phyloP scores from a whole-genome alignment of 2,888 invertebrate genomes.

The Dolichopus griseipennis region DNA sequence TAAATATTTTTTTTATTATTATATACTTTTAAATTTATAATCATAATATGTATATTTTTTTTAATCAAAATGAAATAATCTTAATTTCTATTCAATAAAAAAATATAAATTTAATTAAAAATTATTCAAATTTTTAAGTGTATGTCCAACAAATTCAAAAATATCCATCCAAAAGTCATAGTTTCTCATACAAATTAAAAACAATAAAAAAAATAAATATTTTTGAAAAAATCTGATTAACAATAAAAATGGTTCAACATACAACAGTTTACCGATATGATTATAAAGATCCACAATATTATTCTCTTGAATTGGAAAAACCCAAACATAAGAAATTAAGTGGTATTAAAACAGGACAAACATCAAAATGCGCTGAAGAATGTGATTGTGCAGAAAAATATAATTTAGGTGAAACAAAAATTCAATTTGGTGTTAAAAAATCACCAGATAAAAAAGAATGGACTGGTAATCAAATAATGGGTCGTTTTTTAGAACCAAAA shows the following conservation, averaged over 20 bases:
- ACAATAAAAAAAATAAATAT: too few relatives aligned
- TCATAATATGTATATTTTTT: too few relatives aligned
- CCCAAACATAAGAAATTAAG: slow-evolving; percentile 19
- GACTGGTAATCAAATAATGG: slow-evolving; percentile 40
- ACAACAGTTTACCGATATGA: slow-evolving; percentile 40
- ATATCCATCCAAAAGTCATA: too few relatives aligned
- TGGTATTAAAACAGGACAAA: neutral
- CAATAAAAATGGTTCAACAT: slow-evolving; percentile 17
- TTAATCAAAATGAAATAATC: too few relatives aligned
- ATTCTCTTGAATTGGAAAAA: slow-evolving; percentile 32
- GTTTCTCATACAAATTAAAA: too few relatives aligned
- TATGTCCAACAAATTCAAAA: too few relatives aligned
- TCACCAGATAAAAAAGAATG: slow-evolving; percentile 28
- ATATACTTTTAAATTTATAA: too few relatives aligned
- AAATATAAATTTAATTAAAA: too few relatives aligned
- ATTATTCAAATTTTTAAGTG: too few relatives aligned
- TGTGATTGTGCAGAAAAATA: neutral
- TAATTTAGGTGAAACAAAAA: neutral
- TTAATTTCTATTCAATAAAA: too few relatives aligned
- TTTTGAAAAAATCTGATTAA: too few relatives aligned
- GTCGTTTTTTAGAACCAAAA: slow-evolving; percentile 34
- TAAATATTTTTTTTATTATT: too few relatives aligned
- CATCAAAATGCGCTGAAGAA: slow-evolving; percentile 15
- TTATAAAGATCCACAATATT: slow-evolving; percentile 32
- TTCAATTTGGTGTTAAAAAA: neutral